These are phyloP conservation scores for Unio pictorum DNA, from an alignment of 2,888 invertebrate genomes.

Conservation along the genomic window DNA sequence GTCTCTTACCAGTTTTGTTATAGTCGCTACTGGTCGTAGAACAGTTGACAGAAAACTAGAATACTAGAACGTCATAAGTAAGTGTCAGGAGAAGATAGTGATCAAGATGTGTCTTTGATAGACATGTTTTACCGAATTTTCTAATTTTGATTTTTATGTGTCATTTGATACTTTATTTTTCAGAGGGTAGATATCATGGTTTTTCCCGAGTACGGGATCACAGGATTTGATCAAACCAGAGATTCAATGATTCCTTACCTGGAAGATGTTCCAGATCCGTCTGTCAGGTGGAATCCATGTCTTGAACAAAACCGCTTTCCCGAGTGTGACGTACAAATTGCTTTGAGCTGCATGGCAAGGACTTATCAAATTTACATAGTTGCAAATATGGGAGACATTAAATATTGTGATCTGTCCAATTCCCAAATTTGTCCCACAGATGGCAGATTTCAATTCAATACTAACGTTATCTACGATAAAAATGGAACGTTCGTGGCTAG, in stretches of 20 bases:
- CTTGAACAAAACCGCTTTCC: conserved; percentile 18
- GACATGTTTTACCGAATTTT: background rate
- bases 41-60: no score
- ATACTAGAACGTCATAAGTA: no score
- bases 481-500: conserved; percentile 82
- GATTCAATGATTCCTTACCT: conserved; percentile 39
- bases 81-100: no score
- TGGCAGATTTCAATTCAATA: conserved; percentile 77
- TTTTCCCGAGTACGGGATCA: conserved; percentile 80
- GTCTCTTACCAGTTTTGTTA: no score
- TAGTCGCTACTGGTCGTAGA: no score
- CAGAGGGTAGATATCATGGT: conserved; percentile 83
- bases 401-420: conserved; percentile 73
- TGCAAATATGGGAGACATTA: conserved; percentile 81
- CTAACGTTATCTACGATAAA: conserved; percentile 84
- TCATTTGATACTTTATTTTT: conserved; percentile 37
- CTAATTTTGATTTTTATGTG: no score
- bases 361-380: conserved; percentile 79
- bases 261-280: conserved; percentile 65
- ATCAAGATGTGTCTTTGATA: background rate
- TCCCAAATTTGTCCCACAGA: conserved; percentile 46
- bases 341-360: conserved; percentile 76
- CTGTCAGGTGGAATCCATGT: conserved; percentile 71
- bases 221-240: conserved; percentile 63
- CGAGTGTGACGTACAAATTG: conserved; percentile 28